Evolutionary conservation across 2,113 vertebrate genomes (phyloP).

Genomic region (Diadophis punctatus): DNA sequence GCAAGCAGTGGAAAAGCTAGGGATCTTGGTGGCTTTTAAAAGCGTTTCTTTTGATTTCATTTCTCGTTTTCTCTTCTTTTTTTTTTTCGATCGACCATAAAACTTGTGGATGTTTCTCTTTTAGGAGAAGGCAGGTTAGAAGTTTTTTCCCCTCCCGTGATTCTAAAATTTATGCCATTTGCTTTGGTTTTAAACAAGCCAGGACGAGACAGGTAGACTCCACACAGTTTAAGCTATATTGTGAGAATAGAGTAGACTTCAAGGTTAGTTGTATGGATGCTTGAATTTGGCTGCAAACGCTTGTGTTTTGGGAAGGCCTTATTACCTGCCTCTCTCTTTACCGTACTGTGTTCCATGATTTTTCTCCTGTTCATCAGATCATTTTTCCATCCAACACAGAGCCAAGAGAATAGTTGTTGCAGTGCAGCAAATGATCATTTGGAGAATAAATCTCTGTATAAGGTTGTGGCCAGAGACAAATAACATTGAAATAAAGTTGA

Average conservation of each 20-base stretch:
- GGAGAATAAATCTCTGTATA: slow-evolving; percentile 33
- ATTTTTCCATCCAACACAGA: slow-evolving; percentile 39
- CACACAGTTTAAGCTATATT: not conserved
- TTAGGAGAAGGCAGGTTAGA: not conserved
- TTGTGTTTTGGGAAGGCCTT: slow-evolving; percentile 13
- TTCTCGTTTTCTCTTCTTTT: not conserved
- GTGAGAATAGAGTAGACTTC: accelerated
- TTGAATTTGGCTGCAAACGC: not conserved
- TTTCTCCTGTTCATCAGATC: not conserved
- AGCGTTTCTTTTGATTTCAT: not conserved
- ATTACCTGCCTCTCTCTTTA: not conserved
- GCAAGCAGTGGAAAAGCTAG: not conserved
- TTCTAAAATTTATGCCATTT: not conserved
- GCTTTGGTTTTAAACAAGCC: not conserved
- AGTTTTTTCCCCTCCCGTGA: too few relatives aligned
- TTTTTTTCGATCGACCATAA: not conserved
- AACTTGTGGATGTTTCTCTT: not conserved
- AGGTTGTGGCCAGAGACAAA: slow-evolving; percentile 50
- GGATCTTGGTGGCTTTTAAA: not conserved
- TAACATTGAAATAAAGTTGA: slow-evolving; percentile 44
- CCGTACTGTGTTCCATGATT: not conserved
- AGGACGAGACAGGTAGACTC: not conserved
- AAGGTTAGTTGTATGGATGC: not conserved
- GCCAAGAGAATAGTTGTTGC: slow-evolving; percentile 49
- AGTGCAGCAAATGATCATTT: slow-evolving; percentile 44